A percentile compares a stretch with the other conserved stretches of the same genome.
These are phyloP conservation scores for Dendrocincla tyrannina DNA, from an alignment of 2,797 vertebrate species.

Conservation along the genomic window DNA sequence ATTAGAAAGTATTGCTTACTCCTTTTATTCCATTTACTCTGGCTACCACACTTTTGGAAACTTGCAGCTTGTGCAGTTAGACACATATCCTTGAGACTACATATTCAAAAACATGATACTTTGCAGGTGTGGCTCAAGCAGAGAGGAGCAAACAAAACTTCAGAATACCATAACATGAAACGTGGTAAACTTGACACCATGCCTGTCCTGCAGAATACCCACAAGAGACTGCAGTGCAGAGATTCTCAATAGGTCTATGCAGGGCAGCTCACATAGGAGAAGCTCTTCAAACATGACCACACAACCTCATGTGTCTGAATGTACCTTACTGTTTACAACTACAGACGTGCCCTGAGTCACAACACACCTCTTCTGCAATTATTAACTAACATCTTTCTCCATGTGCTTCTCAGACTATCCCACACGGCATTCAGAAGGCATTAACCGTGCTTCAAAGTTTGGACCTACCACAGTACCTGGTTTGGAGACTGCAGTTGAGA, in stretches of 20 bases:
- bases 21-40: neutral
- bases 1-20: neutral
- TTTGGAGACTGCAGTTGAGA: neutral
- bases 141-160: neutral
- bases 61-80: neutral
- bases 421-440: neutral
- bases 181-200: neutral
- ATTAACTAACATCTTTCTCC: neutral
- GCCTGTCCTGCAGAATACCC: neutral
- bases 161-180: neutral
- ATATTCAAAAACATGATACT: neutral
- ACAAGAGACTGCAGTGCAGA: neutral
- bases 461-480: neutral
- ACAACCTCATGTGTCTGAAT: neutral
- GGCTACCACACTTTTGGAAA: neutral
- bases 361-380: neutral
- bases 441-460: neutral
- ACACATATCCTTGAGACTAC: neutral
- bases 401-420: neutral
- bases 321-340: neutral
- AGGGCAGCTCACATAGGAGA: neutral
- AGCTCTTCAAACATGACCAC: neutral
- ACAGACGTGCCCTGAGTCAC: neutral
- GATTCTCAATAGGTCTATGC: neutral
- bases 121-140: neutral